Conservation (phyloP, 2,797 vertebrate genomes). For the Chiloscyllium punctatum region DNA sequence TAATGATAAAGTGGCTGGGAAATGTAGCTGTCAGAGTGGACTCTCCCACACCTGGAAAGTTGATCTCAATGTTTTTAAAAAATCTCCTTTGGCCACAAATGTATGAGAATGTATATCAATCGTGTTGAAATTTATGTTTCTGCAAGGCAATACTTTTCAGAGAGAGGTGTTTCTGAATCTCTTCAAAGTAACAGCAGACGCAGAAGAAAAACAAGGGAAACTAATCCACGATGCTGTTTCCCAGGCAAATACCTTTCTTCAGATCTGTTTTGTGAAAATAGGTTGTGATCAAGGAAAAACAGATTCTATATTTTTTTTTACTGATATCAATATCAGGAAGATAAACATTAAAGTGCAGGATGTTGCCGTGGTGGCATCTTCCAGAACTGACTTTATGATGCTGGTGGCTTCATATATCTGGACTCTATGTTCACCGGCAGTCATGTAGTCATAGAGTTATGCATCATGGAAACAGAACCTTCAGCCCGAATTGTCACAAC, state of each 20-base stretch:
- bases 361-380: too few relatives aligned
- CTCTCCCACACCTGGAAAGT: not conserved
- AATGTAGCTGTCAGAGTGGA: not conserved
- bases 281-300: not conserved
- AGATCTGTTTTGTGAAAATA: not conserved
- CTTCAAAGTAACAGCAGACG: too few relatives aligned
- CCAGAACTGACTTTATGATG: too few relatives aligned
- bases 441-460: too few relatives aligned
- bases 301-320: too few relatives aligned
- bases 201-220: not conserved
- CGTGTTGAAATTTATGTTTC: not conserved
- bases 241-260: not conserved
- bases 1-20: not conserved
- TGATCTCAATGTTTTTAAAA: not conserved
- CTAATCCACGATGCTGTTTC: not conserved
- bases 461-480: too few relatives aligned
- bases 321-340: too few relatives aligned
- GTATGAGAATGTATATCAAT: not conserved
- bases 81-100: not conserved
- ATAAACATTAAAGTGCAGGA: too few relatives aligned
- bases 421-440: too few relatives aligned
- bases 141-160: not conserved
- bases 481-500: too few relatives aligned
- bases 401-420: too few relatives aligned
- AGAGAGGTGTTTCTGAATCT: not conserved